Base-by-base conservation (phyloP, 2,113 vertebrate species). In the Aphyosemion australe region DNA sequence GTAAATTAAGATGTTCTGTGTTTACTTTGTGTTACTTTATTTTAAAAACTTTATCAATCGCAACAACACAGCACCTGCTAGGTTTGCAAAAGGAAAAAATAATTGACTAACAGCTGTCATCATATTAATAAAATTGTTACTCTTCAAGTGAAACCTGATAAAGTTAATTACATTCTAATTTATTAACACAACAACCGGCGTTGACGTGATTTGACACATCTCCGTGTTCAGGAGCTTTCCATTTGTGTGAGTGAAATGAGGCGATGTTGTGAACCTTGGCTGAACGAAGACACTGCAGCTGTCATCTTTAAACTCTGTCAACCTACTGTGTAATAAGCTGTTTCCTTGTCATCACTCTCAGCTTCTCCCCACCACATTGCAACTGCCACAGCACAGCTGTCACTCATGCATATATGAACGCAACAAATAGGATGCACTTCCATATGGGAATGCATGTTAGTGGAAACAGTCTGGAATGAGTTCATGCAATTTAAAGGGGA, bases 251-350 rank as follows among this genome's bases (percentile, higher is more conserved):
- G 49, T 47, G 4, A 57, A 74, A 55, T 67, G 1, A 53, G 57
- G 12, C 58, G 64, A 26, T 12, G 43, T 61, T 74, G 64, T 49
- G 31, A 71, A 65, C n/a, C 32, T 69, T 73, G 48, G 55, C 39
- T 70, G 64, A 62, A 61, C 49, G 6, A 64, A 78, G 50, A 68
- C 47, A 50, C 55, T 50, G 58, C 50, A 65, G 54, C 63, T 78
- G 74, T 78, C 68, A 42, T 65, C 10, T 61, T 77, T 64, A 50
- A 74, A 78, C 55, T 46, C 46, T 14, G 56, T 78, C 67, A 49
- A 52, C 54, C 45, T 49, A 45, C 80, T 64, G 60, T 43, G 43
- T 51, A 49, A 78, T 63, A 73, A 53, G 41, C 71, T 31, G 21
- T 53, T 68, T 76, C 50, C 49, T 55, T 74, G 60, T 79, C 54